Percentiles rank a stretch among this genome's conserved stretches.
These are phyloP conservation scores for Tryphoninae sp. DNA, from an alignment of 2,888 invertebrate species.

Conservation along the genomic window DNA sequence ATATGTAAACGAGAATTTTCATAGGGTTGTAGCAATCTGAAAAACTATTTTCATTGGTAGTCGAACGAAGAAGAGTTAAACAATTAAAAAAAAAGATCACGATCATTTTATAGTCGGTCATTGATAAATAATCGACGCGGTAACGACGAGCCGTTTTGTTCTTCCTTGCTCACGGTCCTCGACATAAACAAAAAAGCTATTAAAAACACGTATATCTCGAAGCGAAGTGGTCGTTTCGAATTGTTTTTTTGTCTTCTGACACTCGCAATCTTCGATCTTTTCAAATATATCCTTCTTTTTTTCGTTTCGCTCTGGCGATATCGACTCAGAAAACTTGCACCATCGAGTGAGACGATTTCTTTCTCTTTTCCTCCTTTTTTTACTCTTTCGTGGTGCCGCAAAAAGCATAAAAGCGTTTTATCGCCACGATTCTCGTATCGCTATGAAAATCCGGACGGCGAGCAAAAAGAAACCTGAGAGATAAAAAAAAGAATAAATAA, in stretches of 20 bases:
- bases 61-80: too few relatives aligned
- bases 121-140: too few relatives aligned
- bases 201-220: neutral
- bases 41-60: too few relatives aligned
- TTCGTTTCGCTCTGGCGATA: neutral
- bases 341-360: slow-evolving; percentile 5
- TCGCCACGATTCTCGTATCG: slow-evolving; percentile 54
- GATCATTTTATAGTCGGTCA: too few relatives aligned
- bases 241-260: neutral
- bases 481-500: slow-evolving; percentile 5
- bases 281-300: neutral
- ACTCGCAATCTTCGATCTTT: slow-evolving; percentile 3
- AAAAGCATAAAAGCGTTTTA: slow-evolving; percentile 64
- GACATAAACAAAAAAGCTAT: neutral
- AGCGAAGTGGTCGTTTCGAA: neutral
- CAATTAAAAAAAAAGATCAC: too few relatives aligned
- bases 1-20: too few relatives aligned
- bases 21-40: too few relatives aligned
- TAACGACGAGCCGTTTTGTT: neutral
- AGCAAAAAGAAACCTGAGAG: slow-evolving; percentile 19
- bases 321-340: slow-evolving; percentile 22
- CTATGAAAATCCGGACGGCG: slow-evolving; percentile 55
- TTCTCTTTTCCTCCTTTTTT: slow-evolving; percentile 3
- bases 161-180: neutral
- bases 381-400: slow-evolving; percentile 25